Conservation (phyloP, 2,113 vertebrate genomes). For the Mirza zaza region DNA sequence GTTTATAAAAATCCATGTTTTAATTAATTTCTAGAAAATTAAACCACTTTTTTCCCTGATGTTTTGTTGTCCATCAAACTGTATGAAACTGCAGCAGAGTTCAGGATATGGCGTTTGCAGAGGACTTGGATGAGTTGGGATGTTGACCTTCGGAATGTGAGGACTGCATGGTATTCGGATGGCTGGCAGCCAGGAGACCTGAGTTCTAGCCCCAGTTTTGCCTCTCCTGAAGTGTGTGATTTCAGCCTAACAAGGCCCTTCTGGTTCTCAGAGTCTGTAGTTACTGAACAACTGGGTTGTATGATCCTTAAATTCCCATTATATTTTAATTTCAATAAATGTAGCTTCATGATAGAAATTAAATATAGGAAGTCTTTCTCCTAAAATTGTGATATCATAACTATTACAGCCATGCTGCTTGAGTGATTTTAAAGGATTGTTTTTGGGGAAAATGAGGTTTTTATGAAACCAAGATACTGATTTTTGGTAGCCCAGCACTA, state of each 20-base stretch:
- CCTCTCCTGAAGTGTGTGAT: background rate
- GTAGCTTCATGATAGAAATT: background rate
- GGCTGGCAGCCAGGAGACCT: background rate
- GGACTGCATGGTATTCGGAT: background rate
- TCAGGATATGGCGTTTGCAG: background rate
- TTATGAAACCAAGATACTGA: background rate
- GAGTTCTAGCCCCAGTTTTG: background rate
- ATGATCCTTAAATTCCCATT: background rate
- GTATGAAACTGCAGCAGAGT: background rate
- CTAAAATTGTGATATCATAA: background rate
- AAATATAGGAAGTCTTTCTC: background rate
- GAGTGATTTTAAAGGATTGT: background rate
- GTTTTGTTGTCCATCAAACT: conserved; percentile 32
- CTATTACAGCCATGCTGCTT: background rate
- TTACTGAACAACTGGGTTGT: background rate
- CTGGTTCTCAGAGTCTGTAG: background rate
- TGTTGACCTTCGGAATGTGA: background rate
- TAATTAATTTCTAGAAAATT: conserved; percentile 72
- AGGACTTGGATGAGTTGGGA: background rate
- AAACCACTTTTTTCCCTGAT: background rate
- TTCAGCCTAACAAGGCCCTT: background rate
- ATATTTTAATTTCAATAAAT: conserved; percentile 1
- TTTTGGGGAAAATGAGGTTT: background rate
- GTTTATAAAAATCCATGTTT: conserved; percentile 57
- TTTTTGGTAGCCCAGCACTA: background rate